Percentiles rank a stretch among this genome's conserved stretches.
phyloP scores from a whole-genome alignment of 2,888 invertebrate genomes.

The Sphaerophoria taeniata region DNA sequence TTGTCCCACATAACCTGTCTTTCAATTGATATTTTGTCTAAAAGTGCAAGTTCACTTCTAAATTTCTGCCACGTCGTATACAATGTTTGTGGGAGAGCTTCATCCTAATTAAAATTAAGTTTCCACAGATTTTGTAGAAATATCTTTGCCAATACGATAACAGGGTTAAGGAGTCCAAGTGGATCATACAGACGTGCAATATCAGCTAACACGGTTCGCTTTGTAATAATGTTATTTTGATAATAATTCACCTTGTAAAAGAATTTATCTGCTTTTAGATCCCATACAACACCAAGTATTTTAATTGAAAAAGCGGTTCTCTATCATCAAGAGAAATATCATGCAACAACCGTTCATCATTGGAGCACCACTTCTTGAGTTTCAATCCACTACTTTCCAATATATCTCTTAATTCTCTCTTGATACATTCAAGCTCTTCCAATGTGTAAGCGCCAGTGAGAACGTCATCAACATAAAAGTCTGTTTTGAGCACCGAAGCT shows the following conservation, averaged over 20 bases:
- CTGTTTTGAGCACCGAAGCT: background rate
- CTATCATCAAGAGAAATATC: background rate
- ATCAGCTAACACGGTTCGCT: conserved; percentile 8
- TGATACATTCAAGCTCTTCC: background rate
- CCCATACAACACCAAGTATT: conserved; percentile 12
- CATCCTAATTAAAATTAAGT: conserved; percentile 50
- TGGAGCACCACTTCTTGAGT: conserved; percentile 6
- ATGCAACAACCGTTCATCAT: no score
- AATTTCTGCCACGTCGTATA: conserved; percentile 23
- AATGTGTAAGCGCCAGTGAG: conserved; percentile 6
- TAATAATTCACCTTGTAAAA: conserved; percentile 1
- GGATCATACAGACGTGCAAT: conserved; percentile 63
- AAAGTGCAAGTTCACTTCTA: conserved; percentile 16
- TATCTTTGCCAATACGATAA: conserved; percentile 60
- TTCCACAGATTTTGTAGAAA: conserved; percentile 64
- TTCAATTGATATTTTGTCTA: conserved; percentile 12
- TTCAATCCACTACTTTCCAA: background rate
- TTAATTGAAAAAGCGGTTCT: background rate
- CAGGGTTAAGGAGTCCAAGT: conserved; percentile 52
- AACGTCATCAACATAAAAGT: conserved; percentile 24
- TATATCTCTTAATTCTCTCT: background rate
- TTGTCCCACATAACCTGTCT: conserved; percentile 5
- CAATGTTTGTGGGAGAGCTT: conserved; percentile 29
- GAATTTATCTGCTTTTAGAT: background rate
- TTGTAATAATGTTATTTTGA: background rate